These are phyloP conservation scores for Crotalus helleri DNA, from an alignment of 2,113 vertebrate species.

Conservation along the genomic window DNA sequence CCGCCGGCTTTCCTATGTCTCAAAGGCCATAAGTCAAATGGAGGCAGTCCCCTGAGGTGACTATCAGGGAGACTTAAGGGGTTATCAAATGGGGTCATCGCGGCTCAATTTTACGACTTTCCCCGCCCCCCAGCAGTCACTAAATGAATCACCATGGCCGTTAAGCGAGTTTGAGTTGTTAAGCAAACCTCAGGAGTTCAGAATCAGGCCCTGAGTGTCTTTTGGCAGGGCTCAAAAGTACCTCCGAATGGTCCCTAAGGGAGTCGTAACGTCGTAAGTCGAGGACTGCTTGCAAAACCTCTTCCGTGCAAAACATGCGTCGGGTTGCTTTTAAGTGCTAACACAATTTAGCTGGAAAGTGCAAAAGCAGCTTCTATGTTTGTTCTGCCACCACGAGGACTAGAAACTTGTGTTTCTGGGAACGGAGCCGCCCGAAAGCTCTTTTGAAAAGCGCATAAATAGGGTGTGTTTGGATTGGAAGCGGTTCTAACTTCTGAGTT, in stretches of 20 bases:
- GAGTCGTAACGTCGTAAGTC: fast-evolving
- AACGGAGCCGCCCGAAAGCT: background rate
- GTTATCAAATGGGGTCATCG: too few relatives aligned
- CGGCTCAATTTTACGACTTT: background rate
- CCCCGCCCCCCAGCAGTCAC: too few relatives aligned
- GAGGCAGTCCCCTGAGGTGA: background rate
- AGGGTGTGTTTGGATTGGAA: background rate
- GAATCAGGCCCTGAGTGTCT: background rate
- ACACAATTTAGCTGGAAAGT: background rate
- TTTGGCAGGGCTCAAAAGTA: background rate
- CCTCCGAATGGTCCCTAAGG: background rate
- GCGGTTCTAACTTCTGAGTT: background rate
- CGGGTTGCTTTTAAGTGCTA: background rate
- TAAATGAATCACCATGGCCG: too few relatives aligned
- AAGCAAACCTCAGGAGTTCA: background rate
- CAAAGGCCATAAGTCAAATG: background rate
- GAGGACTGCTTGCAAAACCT: background rate
- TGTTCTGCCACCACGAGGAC: background rate
- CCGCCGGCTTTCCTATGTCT: background rate
- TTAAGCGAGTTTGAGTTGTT: background rate
- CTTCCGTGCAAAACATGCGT: background rate
- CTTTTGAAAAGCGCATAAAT: background rate
- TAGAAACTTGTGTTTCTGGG: background rate
- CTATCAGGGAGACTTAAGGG: too few relatives aligned
- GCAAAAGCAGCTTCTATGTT: background rate